phyloP scores from a whole-genome alignment of 2,888 invertebrate genomes.

The Erebia aethiops region DNA sequence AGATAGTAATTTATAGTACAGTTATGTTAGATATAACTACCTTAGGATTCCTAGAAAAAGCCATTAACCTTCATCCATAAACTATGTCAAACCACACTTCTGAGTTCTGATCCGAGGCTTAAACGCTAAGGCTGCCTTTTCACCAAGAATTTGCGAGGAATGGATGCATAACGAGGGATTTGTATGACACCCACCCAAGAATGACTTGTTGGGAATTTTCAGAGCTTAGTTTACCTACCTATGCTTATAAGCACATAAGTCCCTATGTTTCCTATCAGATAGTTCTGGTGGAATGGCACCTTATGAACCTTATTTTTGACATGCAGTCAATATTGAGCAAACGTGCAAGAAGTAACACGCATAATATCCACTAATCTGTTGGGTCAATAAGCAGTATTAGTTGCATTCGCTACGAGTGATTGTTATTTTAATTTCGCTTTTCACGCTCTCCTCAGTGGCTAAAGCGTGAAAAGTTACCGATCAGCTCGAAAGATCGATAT shows the following conservation, averaged over 20 bases:
- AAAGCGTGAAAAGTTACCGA: slow-evolving; percentile 11
- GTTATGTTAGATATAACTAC: not conserved
- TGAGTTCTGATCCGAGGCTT: too few relatives aligned
- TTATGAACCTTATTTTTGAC: too few relatives aligned
- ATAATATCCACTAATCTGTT: slow-evolving; percentile 2
- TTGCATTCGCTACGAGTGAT: slow-evolving; percentile 12
- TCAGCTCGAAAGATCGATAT: slow-evolving; percentile 3
- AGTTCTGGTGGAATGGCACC: not conserved
- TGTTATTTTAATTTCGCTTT: slow-evolving; percentile 14
- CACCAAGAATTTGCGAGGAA: not conserved
- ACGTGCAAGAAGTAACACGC: not conserved
- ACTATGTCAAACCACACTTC: not conserved
- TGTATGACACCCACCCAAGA: not conserved
- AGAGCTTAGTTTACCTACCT: not conserved
- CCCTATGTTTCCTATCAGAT: not conserved
- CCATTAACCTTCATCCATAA: slow-evolving; percentile 10
- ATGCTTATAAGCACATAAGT: not conserved
- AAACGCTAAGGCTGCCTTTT: not conserved
- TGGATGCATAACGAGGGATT: not conserved
- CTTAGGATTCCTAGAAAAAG: not conserved
- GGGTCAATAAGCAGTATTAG: slow-evolving; percentile 1
- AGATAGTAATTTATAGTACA: not conserved
- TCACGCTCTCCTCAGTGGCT: slow-evolving; percentile 9
- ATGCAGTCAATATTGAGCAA: too few relatives aligned
- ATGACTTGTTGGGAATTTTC: too few relatives aligned